A percentile compares a stretch with the other conserved stretches of the same genome.
Conservation (phyloP, 2,113 vertebrate species). For the Zonotrichia leucophrys region DNA sequence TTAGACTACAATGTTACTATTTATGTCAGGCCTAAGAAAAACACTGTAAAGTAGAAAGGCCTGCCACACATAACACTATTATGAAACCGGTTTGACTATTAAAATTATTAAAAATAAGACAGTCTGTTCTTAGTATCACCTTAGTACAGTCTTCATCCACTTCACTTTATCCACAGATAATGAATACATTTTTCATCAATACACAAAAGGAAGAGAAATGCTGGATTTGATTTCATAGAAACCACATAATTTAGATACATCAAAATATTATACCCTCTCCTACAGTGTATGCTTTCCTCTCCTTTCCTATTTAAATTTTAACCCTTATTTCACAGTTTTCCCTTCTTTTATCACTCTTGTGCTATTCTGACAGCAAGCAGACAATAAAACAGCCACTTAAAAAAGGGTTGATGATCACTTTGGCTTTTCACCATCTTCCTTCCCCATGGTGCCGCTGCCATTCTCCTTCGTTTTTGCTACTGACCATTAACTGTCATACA, state of each 20-base stretch:
- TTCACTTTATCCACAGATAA: background rate
- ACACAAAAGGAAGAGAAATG: background rate
- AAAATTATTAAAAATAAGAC: background rate
- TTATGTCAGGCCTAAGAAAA: background rate
- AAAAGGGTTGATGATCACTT: background rate
- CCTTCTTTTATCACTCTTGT: background rate
- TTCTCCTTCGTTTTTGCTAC: background rate
- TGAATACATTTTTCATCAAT: background rate
- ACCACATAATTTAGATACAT: background rate
- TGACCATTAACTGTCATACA: background rate
- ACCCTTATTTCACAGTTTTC: background rate
- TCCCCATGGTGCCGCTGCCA: background rate
- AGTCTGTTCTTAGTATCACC: background rate
- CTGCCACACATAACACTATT: background rate
- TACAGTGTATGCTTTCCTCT: background rate
- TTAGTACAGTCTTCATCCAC: background rate
- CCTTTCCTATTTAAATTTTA: background rate
- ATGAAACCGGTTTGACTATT: background rate
- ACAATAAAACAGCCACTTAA: background rate
- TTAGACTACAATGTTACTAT: background rate
- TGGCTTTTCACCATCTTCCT: background rate
- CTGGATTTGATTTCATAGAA: background rate
- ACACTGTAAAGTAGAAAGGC: background rate
- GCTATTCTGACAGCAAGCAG: background rate
- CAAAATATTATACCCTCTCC: background rate